phyloP scores from a whole-genome alignment of 2,797 vertebrate genomes.

The Natrix natrix region DNA sequence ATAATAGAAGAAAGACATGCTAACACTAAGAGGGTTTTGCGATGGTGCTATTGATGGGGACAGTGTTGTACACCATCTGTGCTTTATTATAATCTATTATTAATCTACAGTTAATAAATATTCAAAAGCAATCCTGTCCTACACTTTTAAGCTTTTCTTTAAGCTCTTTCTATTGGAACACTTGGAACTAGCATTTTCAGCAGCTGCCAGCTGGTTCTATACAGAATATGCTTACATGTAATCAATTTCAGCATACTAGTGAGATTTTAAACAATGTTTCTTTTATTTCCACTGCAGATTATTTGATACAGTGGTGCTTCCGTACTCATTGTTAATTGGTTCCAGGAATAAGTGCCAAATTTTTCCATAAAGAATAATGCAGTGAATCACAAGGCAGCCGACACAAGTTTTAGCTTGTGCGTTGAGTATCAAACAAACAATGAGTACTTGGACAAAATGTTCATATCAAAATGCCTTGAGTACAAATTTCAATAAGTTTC shows the following conservation, averaged over 20 bases:
- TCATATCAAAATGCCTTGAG: neutral
- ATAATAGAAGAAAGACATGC: accelerated
- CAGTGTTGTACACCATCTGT: neutral
- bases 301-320: neutral
- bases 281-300: neutral
- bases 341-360: neutral
- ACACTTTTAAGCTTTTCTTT: neutral
- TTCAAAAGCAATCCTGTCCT: too few species aligned
- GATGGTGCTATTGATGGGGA: too few species aligned
- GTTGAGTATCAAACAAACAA: neutral
- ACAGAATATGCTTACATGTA: neutral
- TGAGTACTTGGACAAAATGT: neutral
- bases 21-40: neutral
- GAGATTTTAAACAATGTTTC: neutral
- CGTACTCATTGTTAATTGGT: neutral
- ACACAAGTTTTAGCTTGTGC: neutral
- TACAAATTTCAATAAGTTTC: neutral
- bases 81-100: neutral
- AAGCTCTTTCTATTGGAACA: neutral
- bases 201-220: neutral
- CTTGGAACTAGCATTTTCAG: neutral
- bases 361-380: neutral
- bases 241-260: neutral
- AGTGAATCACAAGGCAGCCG: neutral
- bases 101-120: neutral